Evolutionary conservation across 2,113 vertebrate genomes (phyloP).

Genomic region (Patagioenas fasciata): DNA sequence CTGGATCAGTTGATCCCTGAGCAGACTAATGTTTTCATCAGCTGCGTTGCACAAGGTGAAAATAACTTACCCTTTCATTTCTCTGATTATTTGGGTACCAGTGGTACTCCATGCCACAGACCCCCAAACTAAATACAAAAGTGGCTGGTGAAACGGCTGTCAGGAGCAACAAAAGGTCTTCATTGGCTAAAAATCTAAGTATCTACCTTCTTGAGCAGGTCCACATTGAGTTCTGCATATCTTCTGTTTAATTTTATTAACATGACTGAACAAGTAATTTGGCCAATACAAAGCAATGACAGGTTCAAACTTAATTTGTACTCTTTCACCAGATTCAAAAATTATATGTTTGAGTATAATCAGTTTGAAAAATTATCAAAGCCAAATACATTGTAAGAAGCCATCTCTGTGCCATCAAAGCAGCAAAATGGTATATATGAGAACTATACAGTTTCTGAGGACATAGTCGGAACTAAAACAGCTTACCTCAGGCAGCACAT

Average conservation of each 20-base stretch:
- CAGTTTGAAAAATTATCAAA: neutral
- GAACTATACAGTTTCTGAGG: neutral
- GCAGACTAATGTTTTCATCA: neutral
- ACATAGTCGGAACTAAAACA: neutral
- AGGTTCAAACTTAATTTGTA: neutral
- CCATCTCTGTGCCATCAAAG: neutral
- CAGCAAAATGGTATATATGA: neutral
- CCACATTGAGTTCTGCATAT: rapidly evolving
- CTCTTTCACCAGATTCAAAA: neutral
- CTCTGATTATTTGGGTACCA: neutral
- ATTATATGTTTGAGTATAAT: neutral
- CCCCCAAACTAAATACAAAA: neutral
- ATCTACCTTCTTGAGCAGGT: neutral
- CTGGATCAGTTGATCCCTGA: rapidly evolving
- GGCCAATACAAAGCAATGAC: neutral
- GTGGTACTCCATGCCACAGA: neutral
- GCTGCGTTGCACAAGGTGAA: neutral
- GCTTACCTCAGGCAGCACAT: conserved; percentile 90
- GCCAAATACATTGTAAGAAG: neutral
- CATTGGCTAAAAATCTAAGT: neutral
- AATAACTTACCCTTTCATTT: neutral
- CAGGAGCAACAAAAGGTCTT: neutral
- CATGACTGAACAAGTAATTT: neutral
- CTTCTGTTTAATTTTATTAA: neutral
- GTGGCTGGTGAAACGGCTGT: neutral